Evolutionary conservation across 2,113 vertebrate species (phyloP).

Genomic region (Callithrix jacchus): DNA sequence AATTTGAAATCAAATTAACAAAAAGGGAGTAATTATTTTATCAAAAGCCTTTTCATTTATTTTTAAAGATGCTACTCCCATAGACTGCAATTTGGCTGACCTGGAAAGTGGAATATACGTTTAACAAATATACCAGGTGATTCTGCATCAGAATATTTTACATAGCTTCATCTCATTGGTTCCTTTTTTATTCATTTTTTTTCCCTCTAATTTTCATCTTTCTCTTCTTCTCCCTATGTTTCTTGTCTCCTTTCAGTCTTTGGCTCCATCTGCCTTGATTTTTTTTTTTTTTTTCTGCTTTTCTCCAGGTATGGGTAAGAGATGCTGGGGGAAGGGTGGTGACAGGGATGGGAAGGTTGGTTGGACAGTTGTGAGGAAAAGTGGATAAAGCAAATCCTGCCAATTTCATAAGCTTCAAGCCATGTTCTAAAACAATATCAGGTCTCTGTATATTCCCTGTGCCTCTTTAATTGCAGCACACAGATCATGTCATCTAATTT

Average conservation of each 20-base stretch:
- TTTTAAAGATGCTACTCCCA: conserved; percentile 46
- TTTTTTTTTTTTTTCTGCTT: background rate
- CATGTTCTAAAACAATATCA: background rate
- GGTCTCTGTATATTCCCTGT: background rate
- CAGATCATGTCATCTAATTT: background rate
- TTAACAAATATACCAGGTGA: conserved; percentile 40
- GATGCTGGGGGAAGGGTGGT: background rate
- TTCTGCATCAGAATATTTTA: conserved; percentile 28
- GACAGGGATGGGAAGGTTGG: background rate
- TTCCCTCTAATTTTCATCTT: background rate
- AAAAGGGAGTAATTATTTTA: conserved; percentile 58
- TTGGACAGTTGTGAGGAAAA: background rate
- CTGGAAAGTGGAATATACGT: conserved; percentile 50
- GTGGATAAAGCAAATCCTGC: conserved; percentile 15
- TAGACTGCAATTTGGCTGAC: conserved; percentile 53
- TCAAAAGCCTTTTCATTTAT: conserved; percentile 62
- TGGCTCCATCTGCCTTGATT: background rate
- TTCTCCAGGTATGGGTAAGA: background rate
- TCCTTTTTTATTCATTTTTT: background rate
- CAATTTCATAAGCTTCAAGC: background rate
- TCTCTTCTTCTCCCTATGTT: background rate
- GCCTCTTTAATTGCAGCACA: background rate
- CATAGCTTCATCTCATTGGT: background rate
- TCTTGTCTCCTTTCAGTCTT: background rate
- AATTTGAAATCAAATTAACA: conserved; percentile 66